Evolutionary conservation across 2,797 vertebrate genomes (phyloP), one percentile per base, ranked within the genome.

Genomic region (Meriones psammophilus): DNA sequence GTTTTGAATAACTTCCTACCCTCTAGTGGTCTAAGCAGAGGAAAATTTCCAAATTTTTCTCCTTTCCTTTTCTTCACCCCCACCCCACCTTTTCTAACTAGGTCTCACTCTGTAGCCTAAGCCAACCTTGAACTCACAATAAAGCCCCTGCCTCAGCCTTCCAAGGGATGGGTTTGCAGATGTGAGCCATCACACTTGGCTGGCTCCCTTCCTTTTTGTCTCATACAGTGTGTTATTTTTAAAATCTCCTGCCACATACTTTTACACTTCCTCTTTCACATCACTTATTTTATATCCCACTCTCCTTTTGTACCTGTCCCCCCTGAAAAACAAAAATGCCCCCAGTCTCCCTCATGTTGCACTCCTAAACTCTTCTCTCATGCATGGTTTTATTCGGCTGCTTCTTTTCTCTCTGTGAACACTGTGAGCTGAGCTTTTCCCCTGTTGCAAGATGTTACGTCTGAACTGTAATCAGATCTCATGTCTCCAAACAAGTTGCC

Each of bases 251-350:
- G 87, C 77, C 80, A 87, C 26, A 80, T 73, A 92, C 86, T 91
- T 93, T 92, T 62, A 73, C 77, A 93, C 94, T 95, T 95, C 87
- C 68, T 93, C 56, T 96, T 95, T 97, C 87, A 95, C 26, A 93
- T 95, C 76, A 68, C 42, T 94, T 86, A 83, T 88, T 94, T 88
- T 84, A 17, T 94, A 78, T 13, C 64, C 84, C 73, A 39, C 42
- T 46, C 84, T 92, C 33, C 80, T 96, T 95, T 87, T 92, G 60
- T 92, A 60, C 69, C 42, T 88, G 87, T 84, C 18, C 10, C 8
- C 22, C 90, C 10, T 71, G 39, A 26, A 26, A 78, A 36, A 84
- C 42, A 88, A 79, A 42, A 86, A 36, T 78, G 28, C 39, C 10
- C 28, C 71, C 18, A 74, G 8, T 68, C 2, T 77, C 28, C 3